Evolutionary conservation across 1,140 invertebrate genomes (phyloP).

Genomic region (Halotydeus destructor): DNA sequence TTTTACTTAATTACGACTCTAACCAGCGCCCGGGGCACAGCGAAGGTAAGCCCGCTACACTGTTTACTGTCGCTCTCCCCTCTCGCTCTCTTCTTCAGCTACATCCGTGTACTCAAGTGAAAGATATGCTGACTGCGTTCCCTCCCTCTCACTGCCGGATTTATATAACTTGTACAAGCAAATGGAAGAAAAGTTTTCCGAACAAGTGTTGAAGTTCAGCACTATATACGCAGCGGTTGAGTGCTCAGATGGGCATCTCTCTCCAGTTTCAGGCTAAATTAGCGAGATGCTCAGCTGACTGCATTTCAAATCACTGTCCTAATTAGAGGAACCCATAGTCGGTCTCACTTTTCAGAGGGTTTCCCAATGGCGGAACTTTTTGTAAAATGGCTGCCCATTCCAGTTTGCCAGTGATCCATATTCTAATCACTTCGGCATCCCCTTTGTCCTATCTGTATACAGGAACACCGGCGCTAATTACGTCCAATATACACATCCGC

Average conservation of each 20-base stretch:
- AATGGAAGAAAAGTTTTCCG: slow-evolving; percentile 18
- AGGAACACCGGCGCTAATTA: slow-evolving; percentile 66
- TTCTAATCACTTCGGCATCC: too few relatives aligned
- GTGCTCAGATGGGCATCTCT: too few relatives aligned
- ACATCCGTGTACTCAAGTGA: not conserved
- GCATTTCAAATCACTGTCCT: not conserved
- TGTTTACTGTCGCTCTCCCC: not conserved
- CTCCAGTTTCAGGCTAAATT: too few relatives aligned
- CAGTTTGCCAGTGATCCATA: not conserved
- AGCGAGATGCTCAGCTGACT: not conserved
- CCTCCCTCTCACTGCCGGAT: slow-evolving; percentile 4
- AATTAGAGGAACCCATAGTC: not conserved
- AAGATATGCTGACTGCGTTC: slow-evolving; percentile 1
- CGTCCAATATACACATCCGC: slow-evolving; percentile 72
- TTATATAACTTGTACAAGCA: slow-evolving; percentile 1
- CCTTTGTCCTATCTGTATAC: slow-evolving; percentile 14
- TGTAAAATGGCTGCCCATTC: not conserved
- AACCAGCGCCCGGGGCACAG: slow-evolving; percentile 63
- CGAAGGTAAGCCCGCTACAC: slow-evolving; percentile 28
- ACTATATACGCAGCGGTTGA: too few relatives aligned
- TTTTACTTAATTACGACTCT: slow-evolving; percentile 71
- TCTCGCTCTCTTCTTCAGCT: not conserved
- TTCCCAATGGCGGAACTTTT: not conserved
- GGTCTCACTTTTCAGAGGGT: not conserved
- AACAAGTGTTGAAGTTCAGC: not conserved